phyloP scores from a whole-genome alignment of 2,113 vertebrate species.

The Colistium nudipinnis region DNA sequence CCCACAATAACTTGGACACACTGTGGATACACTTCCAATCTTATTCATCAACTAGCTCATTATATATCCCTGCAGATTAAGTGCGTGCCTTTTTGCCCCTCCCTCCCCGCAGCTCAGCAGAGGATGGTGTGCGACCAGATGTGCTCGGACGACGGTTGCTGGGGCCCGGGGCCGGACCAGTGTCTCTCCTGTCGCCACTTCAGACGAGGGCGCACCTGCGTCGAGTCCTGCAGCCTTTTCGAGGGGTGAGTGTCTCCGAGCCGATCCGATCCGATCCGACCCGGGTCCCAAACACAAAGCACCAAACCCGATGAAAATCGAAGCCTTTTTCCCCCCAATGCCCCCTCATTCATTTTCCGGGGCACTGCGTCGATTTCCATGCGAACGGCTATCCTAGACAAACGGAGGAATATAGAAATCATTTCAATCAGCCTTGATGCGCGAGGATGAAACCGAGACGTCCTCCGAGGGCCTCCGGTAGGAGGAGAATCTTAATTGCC shows the following conservation, averaged over 20 bases:
- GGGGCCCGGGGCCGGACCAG: slow-evolving; percentile 95
- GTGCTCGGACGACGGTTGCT: slow-evolving; percentile 93
- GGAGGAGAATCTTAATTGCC: slow-evolving; percentile 61
- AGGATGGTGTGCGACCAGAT: slow-evolving; percentile 91
- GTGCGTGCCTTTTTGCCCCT: neutral
- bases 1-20: neutral
- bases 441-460: slow-evolving; percentile 53
- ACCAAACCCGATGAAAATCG: too few relatives aligned
- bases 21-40: too few relatives aligned
- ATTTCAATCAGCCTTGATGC: slow-evolving; percentile 52
- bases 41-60: too few relatives aligned
- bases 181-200: slow-evolving; percentile 93
- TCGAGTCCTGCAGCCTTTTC: slow-evolving; percentile 92
- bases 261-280: too few relatives aligned
- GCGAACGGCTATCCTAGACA: slow-evolving; percentile 37
- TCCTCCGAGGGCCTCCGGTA: slow-evolving; percentile 51
- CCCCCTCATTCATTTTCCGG: neutral
- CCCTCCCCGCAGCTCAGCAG: slow-evolving; percentile 84
- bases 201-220: slow-evolving; percentile 89
- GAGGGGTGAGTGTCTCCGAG: slow-evolving; percentile 93
- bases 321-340: too few relatives aligned
- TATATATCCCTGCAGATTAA: too few relatives aligned
- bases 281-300: too few relatives aligned
- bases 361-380: slow-evolving; percentile 26
- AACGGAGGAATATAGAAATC: slow-evolving; percentile 44